These are phyloP conservation scores for Fregetta grallaria DNA, from an alignment of 2,113 vertebrate species.

Conservation along the genomic window DNA sequence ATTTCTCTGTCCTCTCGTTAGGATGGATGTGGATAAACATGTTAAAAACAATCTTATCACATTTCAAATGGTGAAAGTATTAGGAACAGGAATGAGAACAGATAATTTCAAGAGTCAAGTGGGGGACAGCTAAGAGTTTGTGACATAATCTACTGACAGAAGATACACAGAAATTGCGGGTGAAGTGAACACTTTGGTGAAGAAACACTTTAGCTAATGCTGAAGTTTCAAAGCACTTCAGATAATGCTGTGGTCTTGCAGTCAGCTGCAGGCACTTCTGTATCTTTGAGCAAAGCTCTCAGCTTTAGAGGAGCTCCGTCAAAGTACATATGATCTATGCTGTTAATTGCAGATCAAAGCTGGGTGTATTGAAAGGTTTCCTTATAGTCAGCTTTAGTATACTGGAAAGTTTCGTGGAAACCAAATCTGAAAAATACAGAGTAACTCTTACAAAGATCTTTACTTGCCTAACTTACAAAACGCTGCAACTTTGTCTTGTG, in stretches of 20 bases:
- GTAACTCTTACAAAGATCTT: not conserved
- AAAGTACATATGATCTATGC: not conserved
- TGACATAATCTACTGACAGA: not conserved
- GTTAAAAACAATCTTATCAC: not conserved
- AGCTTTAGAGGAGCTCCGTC: not conserved
- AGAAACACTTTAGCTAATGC: not conserved
- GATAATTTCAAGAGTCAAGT: not conserved
- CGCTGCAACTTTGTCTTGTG: not conserved
- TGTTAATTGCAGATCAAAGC: not conserved
- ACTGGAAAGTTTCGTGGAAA: not conserved
- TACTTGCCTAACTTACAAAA: not conserved
- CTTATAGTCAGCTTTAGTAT: not conserved
- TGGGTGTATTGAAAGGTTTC: not conserved
- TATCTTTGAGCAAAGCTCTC: not conserved
- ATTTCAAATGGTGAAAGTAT: not conserved
- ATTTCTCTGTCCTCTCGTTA: not conserved
- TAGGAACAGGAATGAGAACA: not conserved
- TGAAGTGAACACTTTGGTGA: not conserved
- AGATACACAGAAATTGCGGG: not conserved
- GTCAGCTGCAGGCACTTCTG: not conserved
- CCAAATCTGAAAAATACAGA: not conserved
- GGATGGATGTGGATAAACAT: not conserved
- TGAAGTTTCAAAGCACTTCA: not conserved
- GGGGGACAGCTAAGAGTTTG: not conserved
- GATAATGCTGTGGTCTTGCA: not conserved